A percentile compares a stretch with the other conserved stretches of the same genome.
phyloP scores from a whole-genome alignment of 2,888 invertebrate genomes.

The Pammene aurita region DNA sequence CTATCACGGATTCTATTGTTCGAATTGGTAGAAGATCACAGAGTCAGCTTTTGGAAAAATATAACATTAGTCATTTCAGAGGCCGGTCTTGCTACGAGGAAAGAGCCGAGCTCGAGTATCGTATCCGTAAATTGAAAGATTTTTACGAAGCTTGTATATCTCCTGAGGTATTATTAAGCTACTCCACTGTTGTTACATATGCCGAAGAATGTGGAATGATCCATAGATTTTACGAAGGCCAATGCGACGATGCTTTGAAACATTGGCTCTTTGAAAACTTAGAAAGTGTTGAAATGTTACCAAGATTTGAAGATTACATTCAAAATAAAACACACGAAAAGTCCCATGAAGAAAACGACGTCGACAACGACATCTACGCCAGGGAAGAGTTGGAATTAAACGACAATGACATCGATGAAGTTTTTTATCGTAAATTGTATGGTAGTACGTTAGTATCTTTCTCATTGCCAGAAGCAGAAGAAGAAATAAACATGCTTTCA shows the following conservation, averaged over 20 bases:
- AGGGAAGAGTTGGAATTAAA: slow-evolving; percentile 55
- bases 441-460: slow-evolving; percentile 47
- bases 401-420: slow-evolving; percentile 48
- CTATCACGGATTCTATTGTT: slow-evolving; percentile 83
- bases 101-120: slow-evolving; percentile 47
- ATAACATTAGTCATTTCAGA: slow-evolving; percentile 70
- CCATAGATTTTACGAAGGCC: slow-evolving; percentile 46
- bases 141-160: slow-evolving; percentile 44
- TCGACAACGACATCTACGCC: slow-evolving; percentile 45
- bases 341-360: slow-evolving; percentile 32
- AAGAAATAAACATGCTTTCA: not conserved
- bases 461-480: slow-evolving; percentile 46
- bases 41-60: slow-evolving; percentile 68
- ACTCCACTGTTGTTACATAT: slow-evolving; percentile 43
- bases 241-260: slow-evolving; percentile 51
- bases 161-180: slow-evolving; percentile 54
- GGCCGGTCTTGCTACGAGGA: slow-evolving; percentile 44
- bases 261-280: slow-evolving; percentile 64
- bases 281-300: slow-evolving; percentile 23
- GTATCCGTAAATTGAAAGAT: slow-evolving; percentile 52
- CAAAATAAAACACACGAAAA: slow-evolving; percentile 44
- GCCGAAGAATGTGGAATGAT: slow-evolving; percentile 50
- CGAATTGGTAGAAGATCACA: slow-evolving; percentile 88
- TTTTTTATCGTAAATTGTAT: slow-evolving; percentile 16
- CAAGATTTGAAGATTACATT: slow-evolving; percentile 45